These are phyloP conservation scores for Drosophila affinis DNA, from an alignment of 2,888 invertebrate species.

Conservation along the genomic window DNA sequence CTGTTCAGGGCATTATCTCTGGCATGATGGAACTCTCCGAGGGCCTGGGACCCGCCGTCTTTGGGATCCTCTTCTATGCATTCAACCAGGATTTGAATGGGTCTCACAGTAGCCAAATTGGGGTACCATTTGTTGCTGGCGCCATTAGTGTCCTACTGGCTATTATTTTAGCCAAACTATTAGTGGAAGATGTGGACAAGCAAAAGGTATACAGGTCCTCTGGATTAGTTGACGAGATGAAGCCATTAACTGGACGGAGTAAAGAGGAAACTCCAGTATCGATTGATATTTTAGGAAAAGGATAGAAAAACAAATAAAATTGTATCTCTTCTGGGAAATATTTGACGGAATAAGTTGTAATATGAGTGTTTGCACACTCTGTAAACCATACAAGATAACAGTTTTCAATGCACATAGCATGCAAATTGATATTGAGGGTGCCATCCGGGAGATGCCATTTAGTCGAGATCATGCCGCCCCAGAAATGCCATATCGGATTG, in stretches of 20 bases:
- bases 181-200: conserved; percentile 8
- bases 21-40: conserved; percentile 17
- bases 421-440: background rate
- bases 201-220: background rate
- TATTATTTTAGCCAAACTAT: conserved; percentile 5
- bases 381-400: background rate
- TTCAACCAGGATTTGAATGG: background rate
- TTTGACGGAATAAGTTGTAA: background rate
- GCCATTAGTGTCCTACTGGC: conserved; percentile 3
- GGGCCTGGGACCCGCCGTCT: conserved; percentile 21
- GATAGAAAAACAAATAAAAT: background rate
- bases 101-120: background rate
- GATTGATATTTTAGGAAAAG: background rate
- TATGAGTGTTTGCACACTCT: background rate
- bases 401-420: background rate
- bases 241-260: background rate
- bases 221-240: background rate
- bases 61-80: conserved; percentile 13
- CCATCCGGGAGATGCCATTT: background rate
- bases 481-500: background rate
- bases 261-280: background rate
- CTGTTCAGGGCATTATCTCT: conserved; percentile 15
- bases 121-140: conserved; percentile 5
- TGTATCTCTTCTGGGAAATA: too few relatives aligned
- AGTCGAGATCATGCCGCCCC: background rate